Percentiles rank a stretch among this genome's conserved stretches.
Evolutionary conservation across 2,797 vertebrate species (phyloP).

Genomic region (Artibeus lituratus): DNA sequence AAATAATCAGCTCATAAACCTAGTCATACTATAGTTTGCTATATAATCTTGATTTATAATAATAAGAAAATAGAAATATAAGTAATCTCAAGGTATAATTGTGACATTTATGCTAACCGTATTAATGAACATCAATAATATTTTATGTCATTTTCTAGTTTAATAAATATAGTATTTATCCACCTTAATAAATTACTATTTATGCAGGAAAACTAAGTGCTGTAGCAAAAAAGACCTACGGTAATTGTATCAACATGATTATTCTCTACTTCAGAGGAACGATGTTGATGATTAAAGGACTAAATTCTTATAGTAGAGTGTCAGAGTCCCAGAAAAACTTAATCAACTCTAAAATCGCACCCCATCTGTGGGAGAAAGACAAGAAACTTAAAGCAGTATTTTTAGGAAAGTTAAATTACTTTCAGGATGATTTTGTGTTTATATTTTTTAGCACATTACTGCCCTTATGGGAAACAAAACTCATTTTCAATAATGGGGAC

Average conservation of each 20-base stretch:
- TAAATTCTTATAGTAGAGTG: not conserved
- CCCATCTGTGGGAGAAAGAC: not conserved
- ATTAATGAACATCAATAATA: not conserved
- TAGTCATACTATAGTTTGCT: not conserved
- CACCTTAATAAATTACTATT: not conserved
- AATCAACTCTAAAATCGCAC: not conserved
- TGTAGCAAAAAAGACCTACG: not conserved
- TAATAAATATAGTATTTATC: not conserved
- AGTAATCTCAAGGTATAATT: not conserved
- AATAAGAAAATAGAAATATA: not conserved
- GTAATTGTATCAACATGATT: not conserved
- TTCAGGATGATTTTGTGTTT: not conserved
- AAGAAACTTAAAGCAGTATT: not conserved
- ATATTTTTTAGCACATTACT: not conserved
- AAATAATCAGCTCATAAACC: not conserved
- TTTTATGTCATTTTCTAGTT: not conserved
- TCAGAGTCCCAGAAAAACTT: not conserved
- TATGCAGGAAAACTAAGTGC: not conserved
- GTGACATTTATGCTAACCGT: not conserved
- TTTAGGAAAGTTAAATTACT: not conserved
- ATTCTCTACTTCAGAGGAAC: constrained; percentile 1
- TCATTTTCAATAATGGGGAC: not conserved
- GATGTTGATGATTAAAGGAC: not conserved
- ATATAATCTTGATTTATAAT: not conserved
- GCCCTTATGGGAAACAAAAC: not conserved